phyloP scores from a whole-genome alignment of 2,113 vertebrate genomes.

The Martes martes region DNA sequence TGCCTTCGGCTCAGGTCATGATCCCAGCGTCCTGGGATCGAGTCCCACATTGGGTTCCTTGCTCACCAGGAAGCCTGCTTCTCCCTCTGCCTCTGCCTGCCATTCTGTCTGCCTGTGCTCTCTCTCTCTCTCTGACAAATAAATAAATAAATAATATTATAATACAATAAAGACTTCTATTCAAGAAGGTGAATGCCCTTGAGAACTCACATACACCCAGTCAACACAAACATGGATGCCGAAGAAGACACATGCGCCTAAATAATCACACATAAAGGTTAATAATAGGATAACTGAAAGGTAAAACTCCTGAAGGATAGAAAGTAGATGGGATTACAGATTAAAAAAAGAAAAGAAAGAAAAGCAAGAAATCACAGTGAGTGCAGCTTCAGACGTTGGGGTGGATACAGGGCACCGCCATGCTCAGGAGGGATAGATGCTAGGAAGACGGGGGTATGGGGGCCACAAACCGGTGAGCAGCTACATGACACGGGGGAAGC shows the following conservation, averaged over 20 bases:
- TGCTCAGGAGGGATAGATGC: not conserved
- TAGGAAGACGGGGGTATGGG: not conserved
- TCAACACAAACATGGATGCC: not conserved
- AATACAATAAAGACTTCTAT: not conserved
- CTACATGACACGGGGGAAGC: too few species aligned
- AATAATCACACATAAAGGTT: not conserved
- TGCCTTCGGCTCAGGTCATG: too few species aligned
- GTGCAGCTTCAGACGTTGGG: not conserved
- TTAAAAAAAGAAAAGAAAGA: too few species aligned
- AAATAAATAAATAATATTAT: not conserved
- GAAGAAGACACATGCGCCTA: not conserved
- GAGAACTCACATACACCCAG: not conserved
- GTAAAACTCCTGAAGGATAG: not conserved
- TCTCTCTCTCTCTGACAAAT: too few species aligned
- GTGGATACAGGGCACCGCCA: accelerated
- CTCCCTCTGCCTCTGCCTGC: too few species aligned
- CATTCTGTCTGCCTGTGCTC: too few species aligned
- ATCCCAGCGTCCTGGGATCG: too few species aligned
- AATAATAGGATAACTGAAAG: not conserved
- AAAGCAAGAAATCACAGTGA: not conserved
- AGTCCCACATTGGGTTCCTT: too few species aligned
- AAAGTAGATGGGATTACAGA: not conserved
- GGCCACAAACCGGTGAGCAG: not conserved
- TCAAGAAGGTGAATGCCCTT: not conserved
- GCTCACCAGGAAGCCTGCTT: too few species aligned